These are phyloP conservation scores for Perognathus longimembris DNA, from an alignment of 2,113 vertebrate genomes.

Conservation along the genomic window DNA sequence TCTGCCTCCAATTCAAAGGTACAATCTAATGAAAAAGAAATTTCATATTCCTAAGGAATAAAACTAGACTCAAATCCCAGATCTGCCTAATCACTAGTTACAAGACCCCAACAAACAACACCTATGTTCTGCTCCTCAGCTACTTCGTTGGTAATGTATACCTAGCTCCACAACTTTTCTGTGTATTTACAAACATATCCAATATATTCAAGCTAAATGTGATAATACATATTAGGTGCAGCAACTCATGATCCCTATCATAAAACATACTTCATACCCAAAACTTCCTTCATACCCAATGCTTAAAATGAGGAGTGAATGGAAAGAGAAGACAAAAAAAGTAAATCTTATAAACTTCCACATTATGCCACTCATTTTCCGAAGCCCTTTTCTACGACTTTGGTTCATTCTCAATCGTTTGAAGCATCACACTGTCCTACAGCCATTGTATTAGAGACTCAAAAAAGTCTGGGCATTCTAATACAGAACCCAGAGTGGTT, in stretches of 20 bases:
- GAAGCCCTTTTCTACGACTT: background rate
- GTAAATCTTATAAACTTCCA: background rate
- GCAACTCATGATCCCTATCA: background rate
- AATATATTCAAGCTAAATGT: constrained; percentile 21
- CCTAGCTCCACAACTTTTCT: background rate
- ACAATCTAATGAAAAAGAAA: constrained; percentile 42
- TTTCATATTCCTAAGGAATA: constrained; percentile 32
- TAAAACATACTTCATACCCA: background rate
- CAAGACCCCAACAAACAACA: constrained; percentile 1
- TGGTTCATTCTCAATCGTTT: constrained; percentile 30
- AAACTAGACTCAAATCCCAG: background rate
- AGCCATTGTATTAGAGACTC: background rate
- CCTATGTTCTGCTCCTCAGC: constrained; percentile 10
- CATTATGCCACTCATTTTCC: background rate
- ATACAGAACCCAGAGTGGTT: background rate
- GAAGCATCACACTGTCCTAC: background rate
- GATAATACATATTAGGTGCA: background rate
- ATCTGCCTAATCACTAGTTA: background rate
- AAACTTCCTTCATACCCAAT: background rate
- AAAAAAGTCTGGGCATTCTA: background rate
- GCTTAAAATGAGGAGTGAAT: background rate
- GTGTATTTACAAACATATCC: constrained; percentile 25
- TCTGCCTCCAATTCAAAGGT: constrained; percentile 11
- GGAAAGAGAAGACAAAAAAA: constrained; percentile 29
- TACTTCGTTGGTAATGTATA: constrained; percentile 29